phyloP scores from a whole-genome alignment of 2,797 vertebrate genomes.

The Sciurus vulgaris region DNA sequence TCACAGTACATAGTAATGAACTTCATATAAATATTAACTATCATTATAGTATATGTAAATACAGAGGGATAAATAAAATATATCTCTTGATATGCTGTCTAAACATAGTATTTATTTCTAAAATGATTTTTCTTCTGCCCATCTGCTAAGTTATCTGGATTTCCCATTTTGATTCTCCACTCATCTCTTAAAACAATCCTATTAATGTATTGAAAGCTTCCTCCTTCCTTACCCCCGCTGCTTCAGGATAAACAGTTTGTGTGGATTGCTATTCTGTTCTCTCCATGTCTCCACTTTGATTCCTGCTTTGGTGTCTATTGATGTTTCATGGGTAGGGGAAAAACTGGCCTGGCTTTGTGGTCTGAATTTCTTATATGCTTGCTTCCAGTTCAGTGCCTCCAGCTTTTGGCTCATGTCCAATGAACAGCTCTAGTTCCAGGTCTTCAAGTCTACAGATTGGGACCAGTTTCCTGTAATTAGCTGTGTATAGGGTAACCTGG shows the following conservation, averaged over 20 bases:
- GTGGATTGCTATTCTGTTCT: background rate
- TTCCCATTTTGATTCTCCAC: slow-evolving; percentile 9
- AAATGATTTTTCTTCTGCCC: slow-evolving; percentile 31
- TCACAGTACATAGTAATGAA: background rate
- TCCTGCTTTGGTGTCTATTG: background rate
- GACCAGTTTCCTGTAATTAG: background rate
- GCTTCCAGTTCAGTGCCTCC: background rate
- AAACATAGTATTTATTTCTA: slow-evolving; percentile 11
- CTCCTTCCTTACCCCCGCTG: background rate
- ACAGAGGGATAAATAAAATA: background rate
- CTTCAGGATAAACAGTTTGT: background rate
- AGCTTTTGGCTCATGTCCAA: background rate
- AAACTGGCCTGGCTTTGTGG: background rate
- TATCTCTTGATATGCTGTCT: background rate
- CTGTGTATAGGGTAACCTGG: background rate
- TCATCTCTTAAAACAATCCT: background rate
- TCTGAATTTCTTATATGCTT: background rate
- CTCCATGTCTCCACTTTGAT: background rate
- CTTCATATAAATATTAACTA: background rate
- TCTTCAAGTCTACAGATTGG: background rate
- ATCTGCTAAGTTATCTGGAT: background rate
- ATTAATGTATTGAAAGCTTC: background rate
- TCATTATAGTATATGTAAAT: background rate
- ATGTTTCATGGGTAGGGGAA: background rate
- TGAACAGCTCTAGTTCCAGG: background rate